Evolutionary conservation across 2,113 vertebrate genomes (phyloP), one percentile per base, ranked within the genome.

Genomic region (Climacteris rufus): DNA sequence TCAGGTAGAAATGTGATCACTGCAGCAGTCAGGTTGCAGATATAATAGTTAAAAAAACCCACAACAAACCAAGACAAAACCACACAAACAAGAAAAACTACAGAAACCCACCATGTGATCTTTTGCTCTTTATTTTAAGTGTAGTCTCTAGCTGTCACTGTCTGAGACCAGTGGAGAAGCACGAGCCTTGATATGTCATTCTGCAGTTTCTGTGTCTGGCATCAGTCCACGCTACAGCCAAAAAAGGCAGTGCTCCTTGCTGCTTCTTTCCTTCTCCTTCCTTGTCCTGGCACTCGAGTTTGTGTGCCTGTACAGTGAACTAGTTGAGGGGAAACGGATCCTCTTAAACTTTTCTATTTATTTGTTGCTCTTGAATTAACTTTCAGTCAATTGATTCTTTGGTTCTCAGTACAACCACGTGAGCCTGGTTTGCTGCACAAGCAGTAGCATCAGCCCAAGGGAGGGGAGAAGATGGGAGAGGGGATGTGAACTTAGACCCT

Each of bases 341-440:
- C 69, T 94, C 60, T 83, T 83, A 83, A 94, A 81, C 24, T 50
- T 93, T 94, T 77, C 54, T 92, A 42, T 94, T 93, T 96, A 45
- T 77, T 97, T 94, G 83, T 90, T 95, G 75, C 82, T 61, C 16
- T 63, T 83, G 76, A 68, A 93, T 94, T 87, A 91, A 60, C 47
- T 90, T 94, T 65, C 60, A 70, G 83, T 81, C 80, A 66, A 0
- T 93, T 93, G 86, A 66, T 78, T 89, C 60, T 52, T 83, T 71
- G 76, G 16, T 74, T 95, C 23, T 25, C 6, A 2, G 63, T 61
- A 88, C 68, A 80, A 4, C n/a, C 59, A 53, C 0, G 1, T 0
- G 0, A 92, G 60, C 59, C 56, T 86, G 78, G 66, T 90, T 82
- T 76, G 59, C 76, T 13, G 28, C 79, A 47, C 1, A 10, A 77